Evolutionary conservation across 53 echinoderm and acorn worm genomes (phyloP), one percentile per base, ranked within the genome.

Genomic region (Echinarachnius parma): DNA sequence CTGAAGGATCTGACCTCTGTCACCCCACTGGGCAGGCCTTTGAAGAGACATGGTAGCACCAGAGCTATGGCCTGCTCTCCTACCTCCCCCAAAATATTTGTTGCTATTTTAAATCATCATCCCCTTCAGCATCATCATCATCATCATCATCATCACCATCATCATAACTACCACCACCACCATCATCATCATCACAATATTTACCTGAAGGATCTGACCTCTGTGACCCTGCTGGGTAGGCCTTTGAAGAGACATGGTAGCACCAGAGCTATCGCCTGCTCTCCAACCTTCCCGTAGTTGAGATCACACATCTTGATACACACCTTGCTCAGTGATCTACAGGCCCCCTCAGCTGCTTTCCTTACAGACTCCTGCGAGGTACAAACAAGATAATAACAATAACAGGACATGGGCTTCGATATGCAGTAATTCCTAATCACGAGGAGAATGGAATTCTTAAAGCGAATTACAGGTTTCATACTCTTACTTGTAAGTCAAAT

Each of bases 271-370:
- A 91, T 68, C 35, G 92, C 92, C 45, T 82, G 61, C 31, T 75
- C 58, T 0, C 88, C 88, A 22, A 89, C 60, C 34, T 64, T 81
- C 36, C 92, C 92, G 34, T 88, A 81, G 16, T 50, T 46, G 18
- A 92, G 46, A 54, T 92, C 92, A 76, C 92, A 92, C 67, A 92
- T 81, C 82, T 88, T 92, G 37, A 92, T 66, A n/a, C 80, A 70
- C 36, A 83, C 94, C 90, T 89, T 93, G 36, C 86, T 93, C 13
- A 93, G 75, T 24, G 89, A 86, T 52, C 86, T 77, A 53, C 89
- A 86, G 16, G 94, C 77, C 31, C 77, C 82, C 30, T 93, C 94
- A n/a, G 94, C 94, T 48, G 94, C 85, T 68, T 89, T 86, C 30
- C 94, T 83, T 15, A 93, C 94, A 55, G 94, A 90, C 64, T 89